Conservation (phyloP, 1,140 invertebrate species). For the Aphelinus atriplicis region DNA sequence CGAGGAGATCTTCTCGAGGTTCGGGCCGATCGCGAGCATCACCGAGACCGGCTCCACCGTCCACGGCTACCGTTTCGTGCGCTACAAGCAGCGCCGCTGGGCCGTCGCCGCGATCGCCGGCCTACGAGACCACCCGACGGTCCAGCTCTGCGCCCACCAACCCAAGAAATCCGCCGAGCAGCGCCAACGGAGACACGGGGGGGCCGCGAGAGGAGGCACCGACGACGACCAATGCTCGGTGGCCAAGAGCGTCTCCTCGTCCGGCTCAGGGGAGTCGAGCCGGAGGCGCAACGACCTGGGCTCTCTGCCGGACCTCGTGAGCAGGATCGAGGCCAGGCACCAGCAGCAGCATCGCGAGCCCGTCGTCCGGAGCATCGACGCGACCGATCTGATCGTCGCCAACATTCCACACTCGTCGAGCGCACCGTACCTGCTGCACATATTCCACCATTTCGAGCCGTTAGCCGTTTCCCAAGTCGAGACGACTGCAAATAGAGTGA, state of each 20-base stretch:
- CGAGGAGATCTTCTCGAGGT: neutral
- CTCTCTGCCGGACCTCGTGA: neutral
- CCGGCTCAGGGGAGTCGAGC: too few relatives aligned
- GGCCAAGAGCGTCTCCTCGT: too few relatives aligned
- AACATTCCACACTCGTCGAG: conserved; percentile 47
- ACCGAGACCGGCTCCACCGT: neutral
- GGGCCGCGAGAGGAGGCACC: too few relatives aligned
- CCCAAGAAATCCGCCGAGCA: too few relatives aligned
- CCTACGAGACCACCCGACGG: too few relatives aligned
- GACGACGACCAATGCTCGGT: too few relatives aligned
- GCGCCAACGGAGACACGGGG: too few relatives aligned
- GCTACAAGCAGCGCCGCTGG: neutral
- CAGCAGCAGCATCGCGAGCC: neutral
- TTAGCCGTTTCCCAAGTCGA: conserved; percentile 47
- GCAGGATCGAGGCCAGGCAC: neutral
- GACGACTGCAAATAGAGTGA: conserved; percentile 23
- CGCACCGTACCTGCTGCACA: conserved; percentile 48
- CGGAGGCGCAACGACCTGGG: too few relatives aligned
- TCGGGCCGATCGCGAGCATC: neutral
- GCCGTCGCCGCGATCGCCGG: too few relatives aligned
- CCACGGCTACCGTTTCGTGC: neutral
- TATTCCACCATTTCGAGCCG: conserved; percentile 52
- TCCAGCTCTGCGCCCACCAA: too few relatives aligned
- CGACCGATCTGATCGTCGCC: conserved; percentile 52
- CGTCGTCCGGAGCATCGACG: neutral